A percentile compares a stretch with the other conserved stretches of the same genome.
Evolutionary conservation across 92 coral and sea anemone genomes (phyloP).

Genomic region (Chrysogorgia sp.): DNA sequence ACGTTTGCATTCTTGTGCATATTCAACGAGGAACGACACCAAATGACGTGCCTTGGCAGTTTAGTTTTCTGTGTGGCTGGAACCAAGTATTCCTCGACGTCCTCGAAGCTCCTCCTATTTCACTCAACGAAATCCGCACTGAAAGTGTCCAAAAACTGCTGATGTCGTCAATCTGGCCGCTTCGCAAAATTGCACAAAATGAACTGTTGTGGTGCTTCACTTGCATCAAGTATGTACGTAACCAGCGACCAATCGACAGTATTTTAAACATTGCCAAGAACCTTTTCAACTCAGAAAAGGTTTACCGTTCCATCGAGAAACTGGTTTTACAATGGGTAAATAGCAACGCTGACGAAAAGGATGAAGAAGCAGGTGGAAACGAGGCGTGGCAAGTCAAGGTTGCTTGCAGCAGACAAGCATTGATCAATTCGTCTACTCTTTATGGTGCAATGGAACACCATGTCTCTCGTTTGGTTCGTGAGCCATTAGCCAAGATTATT

Average conservation of each 20-base stretch:
- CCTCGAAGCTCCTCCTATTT: conserved; percentile 63
- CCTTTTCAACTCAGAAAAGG: conserved; percentile 1
- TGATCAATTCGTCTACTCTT: conserved; percentile 58
- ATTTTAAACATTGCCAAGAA: conserved; percentile 47
- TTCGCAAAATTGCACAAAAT: conserved; percentile 63
- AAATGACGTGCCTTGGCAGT: conserved; percentile 76
- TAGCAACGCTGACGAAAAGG: conserved; percentile 4
- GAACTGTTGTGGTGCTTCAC: conserved; percentile 88
- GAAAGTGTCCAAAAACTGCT: conserved; percentile 53
- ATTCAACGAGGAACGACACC: conserved; percentile 66
- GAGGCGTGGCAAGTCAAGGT: conserved; percentile 60
- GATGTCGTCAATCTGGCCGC: conserved; percentile 60
- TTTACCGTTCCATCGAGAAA: not conserved
- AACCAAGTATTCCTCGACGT: conserved; percentile 80
- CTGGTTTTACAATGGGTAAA: not conserved
- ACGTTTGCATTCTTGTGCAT: conserved; percentile 88
- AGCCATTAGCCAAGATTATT: conserved; percentile 63
- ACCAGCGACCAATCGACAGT: conserved; percentile 54
- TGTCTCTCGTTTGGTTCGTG: conserved; percentile 37
- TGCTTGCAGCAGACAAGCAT: conserved; percentile 54
- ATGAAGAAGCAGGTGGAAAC: conserved; percentile 29
- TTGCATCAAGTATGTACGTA: conserved; percentile 68
- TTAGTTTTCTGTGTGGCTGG: conserved; percentile 94
- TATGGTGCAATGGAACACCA: conserved; percentile 48
- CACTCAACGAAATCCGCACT: conserved; percentile 65